Percentiles rank a stretch among this genome's conserved stretches.
Conservation (phyloP, 2,797 vertebrate species). For the Sebastes umbrosus region DNA sequence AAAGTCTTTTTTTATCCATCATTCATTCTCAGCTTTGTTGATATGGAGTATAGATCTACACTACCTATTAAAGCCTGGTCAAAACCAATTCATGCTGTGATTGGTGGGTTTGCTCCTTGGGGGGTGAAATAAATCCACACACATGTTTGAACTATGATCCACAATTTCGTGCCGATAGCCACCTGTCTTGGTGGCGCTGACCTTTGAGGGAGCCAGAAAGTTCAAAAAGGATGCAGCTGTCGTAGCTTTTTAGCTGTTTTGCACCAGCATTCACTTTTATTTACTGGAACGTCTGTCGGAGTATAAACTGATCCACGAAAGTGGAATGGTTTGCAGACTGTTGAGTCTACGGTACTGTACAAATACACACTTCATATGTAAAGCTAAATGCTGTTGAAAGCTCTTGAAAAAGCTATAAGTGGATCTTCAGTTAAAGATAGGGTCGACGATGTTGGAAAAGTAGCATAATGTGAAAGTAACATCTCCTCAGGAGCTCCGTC, state of each 20-base stretch:
- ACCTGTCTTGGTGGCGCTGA: background rate
- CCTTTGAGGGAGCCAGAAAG: background rate
- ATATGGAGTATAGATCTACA: background rate
- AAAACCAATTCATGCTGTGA: background rate
- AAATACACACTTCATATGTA: no score
- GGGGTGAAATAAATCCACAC: background rate
- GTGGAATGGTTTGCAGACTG: no score
- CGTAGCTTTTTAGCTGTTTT: background rate
- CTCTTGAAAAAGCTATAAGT: no score
- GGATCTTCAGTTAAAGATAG: no score
- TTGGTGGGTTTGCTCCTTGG: background rate
- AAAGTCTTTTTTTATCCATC: background rate
- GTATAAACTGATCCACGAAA: no score
- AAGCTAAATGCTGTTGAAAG: no score
- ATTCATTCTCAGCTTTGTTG: background rate
- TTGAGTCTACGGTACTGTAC: no score
- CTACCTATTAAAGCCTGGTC: background rate
- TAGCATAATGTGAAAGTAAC: no score
- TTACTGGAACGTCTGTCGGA: no score
- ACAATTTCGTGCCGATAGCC: rapidly evolving
- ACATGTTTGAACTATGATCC: background rate
- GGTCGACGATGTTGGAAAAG: no score
- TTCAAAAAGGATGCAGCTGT: background rate
- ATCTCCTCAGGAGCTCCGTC: no score
- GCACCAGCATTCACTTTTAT: no score